phyloP scores from a whole-genome alignment of 2,797 vertebrate species.

The Spea hammondii region DNA sequence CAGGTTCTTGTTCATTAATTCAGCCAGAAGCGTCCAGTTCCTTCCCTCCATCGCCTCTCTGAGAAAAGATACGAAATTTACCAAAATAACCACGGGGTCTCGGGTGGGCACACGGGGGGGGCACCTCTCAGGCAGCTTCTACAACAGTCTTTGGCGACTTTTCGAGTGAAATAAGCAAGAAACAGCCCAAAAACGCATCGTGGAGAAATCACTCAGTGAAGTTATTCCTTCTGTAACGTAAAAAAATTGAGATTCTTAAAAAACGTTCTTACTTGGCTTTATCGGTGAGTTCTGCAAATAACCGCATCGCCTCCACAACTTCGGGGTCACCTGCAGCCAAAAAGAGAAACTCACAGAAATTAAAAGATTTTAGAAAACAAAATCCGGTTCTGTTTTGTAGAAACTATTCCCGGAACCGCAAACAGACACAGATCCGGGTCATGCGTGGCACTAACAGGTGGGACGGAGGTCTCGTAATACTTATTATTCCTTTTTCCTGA shows the following conservation, averaged over 20 bases:
- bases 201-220: no score
- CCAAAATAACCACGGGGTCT: background rate
- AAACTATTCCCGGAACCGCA: no score
- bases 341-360: background rate
- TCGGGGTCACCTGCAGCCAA: constrained; percentile 66
- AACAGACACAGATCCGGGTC: background rate
- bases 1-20: constrained; percentile 80
- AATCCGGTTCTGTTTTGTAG: no score
- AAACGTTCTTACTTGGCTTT: constrained; percentile 67
- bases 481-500: no score
- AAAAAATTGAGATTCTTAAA: background rate
- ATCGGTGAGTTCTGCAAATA: constrained; percentile 77
- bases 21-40: constrained; percentile 69
- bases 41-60: constrained; percentile 65
- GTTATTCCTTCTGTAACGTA: no score
- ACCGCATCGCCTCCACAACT: constrained; percentile 75
- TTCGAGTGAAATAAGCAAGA: no score
- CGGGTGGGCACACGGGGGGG: no score
- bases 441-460: background rate
- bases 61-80: background rate
- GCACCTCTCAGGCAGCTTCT: no score
- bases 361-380: no score
- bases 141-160: no score
- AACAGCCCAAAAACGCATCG: no score
- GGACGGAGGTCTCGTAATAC: background rate